Evolutionary conservation across 2,888 invertebrate genomes (phyloP).

Genomic region (Diplazon laetatorius): DNA sequence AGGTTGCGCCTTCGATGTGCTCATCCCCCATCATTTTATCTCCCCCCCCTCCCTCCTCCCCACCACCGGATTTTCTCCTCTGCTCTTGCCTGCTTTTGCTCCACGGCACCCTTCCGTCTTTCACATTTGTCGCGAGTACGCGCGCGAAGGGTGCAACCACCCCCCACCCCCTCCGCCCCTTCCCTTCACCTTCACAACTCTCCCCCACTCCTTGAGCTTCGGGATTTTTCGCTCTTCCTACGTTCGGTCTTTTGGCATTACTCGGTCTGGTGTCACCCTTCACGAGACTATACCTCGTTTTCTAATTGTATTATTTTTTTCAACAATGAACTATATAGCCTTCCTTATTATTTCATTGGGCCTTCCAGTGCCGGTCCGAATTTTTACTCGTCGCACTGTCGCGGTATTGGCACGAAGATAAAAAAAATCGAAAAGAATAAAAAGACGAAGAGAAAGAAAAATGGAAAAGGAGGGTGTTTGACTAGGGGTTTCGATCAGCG

Average conservation of each 20-base stretch:
- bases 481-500: background rate
- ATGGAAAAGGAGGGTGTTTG: background rate
- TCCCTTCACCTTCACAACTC: too few species aligned
- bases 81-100: too few species aligned
- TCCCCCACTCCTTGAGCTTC: constrained; percentile 41
- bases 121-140: constrained; percentile 28
- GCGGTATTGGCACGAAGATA: too few species aligned
- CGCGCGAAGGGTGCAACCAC: constrained; percentile 50
- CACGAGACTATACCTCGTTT: constrained; percentile 20
- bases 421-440: too few species aligned
- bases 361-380: background rate
- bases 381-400: constrained; percentile 15
- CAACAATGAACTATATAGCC: constrained; percentile 17
- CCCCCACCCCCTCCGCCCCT: too few species aligned
- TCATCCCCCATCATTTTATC: constrained; percentile 54
- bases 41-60: constrained; percentile 28
- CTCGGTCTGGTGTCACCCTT: constrained; percentile 14
- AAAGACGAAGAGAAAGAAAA: background rate
- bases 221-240: constrained; percentile 41
- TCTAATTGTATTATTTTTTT: too few species aligned
- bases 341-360: constrained; percentile 26
- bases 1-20: constrained; percentile 51
- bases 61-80: too few species aligned
- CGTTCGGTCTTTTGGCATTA: constrained; percentile 11
- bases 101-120: background rate